Conservation (phyloP, 1,140 invertebrate species). For the Adoxophyes honmai region DNA sequence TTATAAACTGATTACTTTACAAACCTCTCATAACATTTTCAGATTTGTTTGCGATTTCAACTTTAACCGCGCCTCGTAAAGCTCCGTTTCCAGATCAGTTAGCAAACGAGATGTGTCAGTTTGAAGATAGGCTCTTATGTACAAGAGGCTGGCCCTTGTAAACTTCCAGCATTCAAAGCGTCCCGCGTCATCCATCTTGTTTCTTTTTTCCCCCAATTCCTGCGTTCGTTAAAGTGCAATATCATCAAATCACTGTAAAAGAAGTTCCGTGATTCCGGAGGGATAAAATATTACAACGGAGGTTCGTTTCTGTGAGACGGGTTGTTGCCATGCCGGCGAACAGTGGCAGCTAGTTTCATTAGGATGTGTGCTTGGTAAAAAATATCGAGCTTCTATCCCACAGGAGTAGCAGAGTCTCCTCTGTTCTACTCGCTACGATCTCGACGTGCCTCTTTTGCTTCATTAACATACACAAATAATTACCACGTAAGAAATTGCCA, state of each 20-base stretch:
- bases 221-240: slow-evolving; percentile 71
- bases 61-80: too few species aligned
- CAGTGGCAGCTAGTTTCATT: slow-evolving; percentile 22
- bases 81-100: too few species aligned
- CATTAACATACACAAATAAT: too few species aligned
- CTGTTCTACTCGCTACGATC: too few species aligned
- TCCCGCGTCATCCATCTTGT: slow-evolving; percentile 58
- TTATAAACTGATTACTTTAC: not conserved
- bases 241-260: slow-evolving; percentile 75
- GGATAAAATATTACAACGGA: slow-evolving; percentile 72
- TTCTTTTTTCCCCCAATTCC: slow-evolving; percentile 51
- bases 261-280: slow-evolving; percentile 67
- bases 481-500: too few species aligned
- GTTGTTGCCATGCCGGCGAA: slow-evolving; percentile 27
- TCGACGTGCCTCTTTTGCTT: too few species aligned
- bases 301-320: slow-evolving; percentile 51
- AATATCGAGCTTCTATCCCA: too few species aligned
- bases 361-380: too few species aligned
- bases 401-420: too few species aligned
- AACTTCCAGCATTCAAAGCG: slow-evolving; percentile 13
- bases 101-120: too few species aligned
- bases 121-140: not conserved
- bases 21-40: not conserved
- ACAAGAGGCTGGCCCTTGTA: not conserved
- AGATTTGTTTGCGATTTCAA: too few species aligned